phyloP scores from a whole-genome alignment of 2,113 vertebrate species.

The Argyrosomus japonicus region DNA sequence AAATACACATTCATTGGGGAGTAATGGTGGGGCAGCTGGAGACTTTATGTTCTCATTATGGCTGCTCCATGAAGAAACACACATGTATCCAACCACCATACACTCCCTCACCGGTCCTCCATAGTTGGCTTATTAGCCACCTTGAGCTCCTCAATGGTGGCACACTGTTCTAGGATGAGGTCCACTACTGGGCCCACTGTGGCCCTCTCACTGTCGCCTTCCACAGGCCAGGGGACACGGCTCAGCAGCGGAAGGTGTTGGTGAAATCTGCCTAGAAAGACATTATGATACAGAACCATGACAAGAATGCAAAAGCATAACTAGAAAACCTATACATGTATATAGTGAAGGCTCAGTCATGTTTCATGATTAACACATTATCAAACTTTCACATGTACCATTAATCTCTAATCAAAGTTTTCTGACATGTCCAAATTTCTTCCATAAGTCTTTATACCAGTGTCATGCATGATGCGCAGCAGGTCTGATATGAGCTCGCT shows the following conservation, averaged over 20 bases:
- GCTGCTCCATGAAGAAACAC: background rate
- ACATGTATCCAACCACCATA: constrained; percentile 44
- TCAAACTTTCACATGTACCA: background rate
- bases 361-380: background rate
- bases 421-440: background rate
- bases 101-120: constrained; percentile 87
- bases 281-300: background rate
- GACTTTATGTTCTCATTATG: background rate
- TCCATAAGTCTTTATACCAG: constrained; percentile 78
- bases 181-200: constrained; percentile 78
- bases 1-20: background rate
- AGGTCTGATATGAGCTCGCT: constrained; percentile 84
- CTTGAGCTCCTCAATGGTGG: constrained; percentile 89
- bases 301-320: background rate
- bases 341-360: background rate
- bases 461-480: constrained; percentile 90
- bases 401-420: background rate
- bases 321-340: background rate
- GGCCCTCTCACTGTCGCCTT: constrained; percentile 43
- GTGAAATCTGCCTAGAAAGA: constrained; percentile 90
- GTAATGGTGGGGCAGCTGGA: constrained; percentile 45
- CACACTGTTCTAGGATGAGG: constrained; percentile 84
- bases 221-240: constrained; percentile 74
- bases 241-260: constrained; percentile 89
- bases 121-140: constrained; percentile 88